These are phyloP conservation scores for Achroia grisella DNA, from an alignment of 1,140 invertebrate genomes.

Conservation along the genomic window DNA sequence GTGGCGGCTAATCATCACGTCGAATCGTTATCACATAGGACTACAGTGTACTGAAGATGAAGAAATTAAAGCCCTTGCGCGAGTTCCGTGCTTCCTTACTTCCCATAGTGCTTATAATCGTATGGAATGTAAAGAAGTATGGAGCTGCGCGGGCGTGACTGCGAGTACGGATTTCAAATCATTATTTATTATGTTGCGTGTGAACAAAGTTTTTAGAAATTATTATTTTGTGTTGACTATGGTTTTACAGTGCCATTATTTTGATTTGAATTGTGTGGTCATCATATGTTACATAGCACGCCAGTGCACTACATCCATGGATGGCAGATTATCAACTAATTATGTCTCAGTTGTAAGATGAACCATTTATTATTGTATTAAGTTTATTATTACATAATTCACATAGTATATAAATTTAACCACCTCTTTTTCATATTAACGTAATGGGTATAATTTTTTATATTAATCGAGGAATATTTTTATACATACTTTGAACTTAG, in stretches of 20 bases:
- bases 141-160: constrained; percentile 78
- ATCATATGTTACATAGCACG: not conserved
- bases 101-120: constrained; percentile 89
- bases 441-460: no score
- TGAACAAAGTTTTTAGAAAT: constrained; percentile 20
- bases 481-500: no score
- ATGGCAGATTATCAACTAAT: not conserved
- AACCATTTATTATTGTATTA: not conserved
- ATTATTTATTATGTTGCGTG: constrained; percentile 21
- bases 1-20: not conserved
- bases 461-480: no score
- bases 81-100: constrained; percentile 96
- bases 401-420: no score
- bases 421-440: no score
- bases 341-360: constrained; percentile 6
- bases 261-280: constrained; percentile 1
- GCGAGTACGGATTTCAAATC: constrained; percentile 30
- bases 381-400: no score
- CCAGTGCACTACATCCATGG: constrained; percentile 1
- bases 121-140: constrained; percentile 99
- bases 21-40: constrained; percentile 11
- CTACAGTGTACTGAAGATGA: constrained; percentile 30
- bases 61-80: constrained; percentile 71
- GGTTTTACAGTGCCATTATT: constrained; percentile 19
- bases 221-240: constrained; percentile 13